Base-by-base conservation (phyloP, 1,140 invertebrate genomes). In the Lepeophtheirus salmonis region DNA sequence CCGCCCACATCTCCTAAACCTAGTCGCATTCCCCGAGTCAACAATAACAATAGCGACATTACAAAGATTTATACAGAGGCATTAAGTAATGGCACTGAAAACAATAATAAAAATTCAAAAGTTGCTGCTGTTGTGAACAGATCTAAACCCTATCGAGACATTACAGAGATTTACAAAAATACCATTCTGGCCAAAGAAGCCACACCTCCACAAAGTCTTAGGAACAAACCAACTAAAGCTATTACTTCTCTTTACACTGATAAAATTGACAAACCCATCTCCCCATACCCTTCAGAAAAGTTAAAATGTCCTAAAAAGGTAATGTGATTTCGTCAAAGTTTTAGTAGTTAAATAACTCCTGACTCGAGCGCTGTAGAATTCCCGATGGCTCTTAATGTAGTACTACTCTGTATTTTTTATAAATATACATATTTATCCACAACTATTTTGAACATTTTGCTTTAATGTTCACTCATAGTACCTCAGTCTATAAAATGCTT, bases 221-320 rank as follows among this genome's bases (percentile, higher is more conserved):
- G 13, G 20, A 18, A 21, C 21, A 57, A 30, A n/a, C 55, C 55
- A 13, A 23, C 23, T 6, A 21, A 30, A 30, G 55, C 22, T 23
- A 57, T 57, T 25, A 57, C 55, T 2, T 17, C 64, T 55, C 22
- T 66, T 63, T 68, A 62, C 55, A 57, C 55, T 30, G 55, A 41
- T 25, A 57, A 57, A 18, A 16, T 57, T 1, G 55, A 57, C 14
- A 30, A 21, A 2, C 20, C 55, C 17, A 17, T n/a, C 17, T 14
- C 13, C 26, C 16, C 55, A 1, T 3, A 16, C 3, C 55, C 55
- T 2, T 6, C 55, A n/a, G 55, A 57, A n/a, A 57, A 57, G n/a
- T 21, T 57, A 12, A n/a, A n/a, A n/a, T 23, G 55, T n/a, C 55
- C 55, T n/a, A 57, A 25, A 57, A 57, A 57, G 55, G 55, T 57